These are phyloP conservation scores for Sebastolobus alascanus DNA, from an alignment of 2,797 vertebrate genomes.

Conservation along the genomic window DNA sequence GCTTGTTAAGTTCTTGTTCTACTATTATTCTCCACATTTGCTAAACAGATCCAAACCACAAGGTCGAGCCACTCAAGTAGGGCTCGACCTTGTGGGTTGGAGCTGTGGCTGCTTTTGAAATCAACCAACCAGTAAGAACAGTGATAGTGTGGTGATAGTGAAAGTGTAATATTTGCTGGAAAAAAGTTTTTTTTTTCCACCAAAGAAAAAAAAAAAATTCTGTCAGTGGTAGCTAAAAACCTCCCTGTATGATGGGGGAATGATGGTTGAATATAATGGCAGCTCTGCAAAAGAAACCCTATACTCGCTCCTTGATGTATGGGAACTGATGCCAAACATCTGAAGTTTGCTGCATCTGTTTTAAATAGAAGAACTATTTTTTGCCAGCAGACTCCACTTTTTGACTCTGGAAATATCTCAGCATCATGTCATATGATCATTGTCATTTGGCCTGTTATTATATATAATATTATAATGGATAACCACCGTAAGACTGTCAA, in stretches of 20 bases:
- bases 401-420: constrained; percentile 41
- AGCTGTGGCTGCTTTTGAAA: constrained; percentile 23
- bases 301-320: constrained; percentile 39
- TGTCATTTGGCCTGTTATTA: neutral
- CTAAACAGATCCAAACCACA: constrained; percentile 40
- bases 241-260: constrained; percentile 2
- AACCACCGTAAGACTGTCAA: neutral
- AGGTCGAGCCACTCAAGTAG: constrained; percentile 29
- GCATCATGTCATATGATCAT: constrained; percentile 15
- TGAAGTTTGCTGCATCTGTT: constrained; percentile 64
- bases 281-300: constrained; percentile 40
- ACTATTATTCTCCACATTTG: constrained; percentile 16
- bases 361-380: constrained; percentile 47
- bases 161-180: constrained; percentile 15
- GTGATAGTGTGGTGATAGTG: constrained; percentile 12
- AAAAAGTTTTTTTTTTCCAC: neutral
- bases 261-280: constrained; percentile 41
- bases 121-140: constrained; percentile 27
- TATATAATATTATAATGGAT: neutral
- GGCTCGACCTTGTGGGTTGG: constrained; percentile 29
- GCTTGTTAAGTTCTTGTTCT: constrained; percentile 5
- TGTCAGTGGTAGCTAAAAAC: neutral
- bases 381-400: constrained; percentile 32
- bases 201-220: neutral
- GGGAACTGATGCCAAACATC: constrained; percentile 40